Evolutionary conservation across 2,888 invertebrate genomes (phyloP).

Genomic region (Cyclophora albipunctata): DNA sequence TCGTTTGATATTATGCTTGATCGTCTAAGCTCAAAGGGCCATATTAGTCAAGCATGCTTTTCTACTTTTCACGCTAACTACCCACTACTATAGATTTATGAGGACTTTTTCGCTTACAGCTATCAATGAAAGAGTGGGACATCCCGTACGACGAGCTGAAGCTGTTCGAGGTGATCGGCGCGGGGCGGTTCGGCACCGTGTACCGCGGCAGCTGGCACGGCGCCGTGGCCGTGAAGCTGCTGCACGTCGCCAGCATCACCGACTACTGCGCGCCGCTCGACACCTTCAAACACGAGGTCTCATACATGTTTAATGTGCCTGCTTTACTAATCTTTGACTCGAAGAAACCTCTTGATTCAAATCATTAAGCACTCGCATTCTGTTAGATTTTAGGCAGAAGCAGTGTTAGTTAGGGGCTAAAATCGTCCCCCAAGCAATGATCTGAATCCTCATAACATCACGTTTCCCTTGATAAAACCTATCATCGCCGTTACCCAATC

Average conservation of each 20-base stretch:
- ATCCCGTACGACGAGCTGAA: constrained; percentile 96
- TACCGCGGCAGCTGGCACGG: constrained; percentile 98
- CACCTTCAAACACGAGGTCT: constrained; percentile 94
- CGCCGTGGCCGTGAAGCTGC: constrained; percentile 96
- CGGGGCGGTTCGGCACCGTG: constrained; percentile 95
- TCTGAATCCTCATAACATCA: not conserved
- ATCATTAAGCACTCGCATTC: too few species aligned
- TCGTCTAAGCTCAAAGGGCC: too few species aligned
- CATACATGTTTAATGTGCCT: not conserved
- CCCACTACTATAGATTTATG: not conserved
- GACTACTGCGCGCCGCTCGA: constrained; percentile 92
- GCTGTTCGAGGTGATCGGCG: constrained; percentile 90
- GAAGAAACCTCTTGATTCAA: too few species aligned
- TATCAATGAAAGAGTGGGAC: constrained; percentile 97
- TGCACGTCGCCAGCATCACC: constrained; percentile 90
- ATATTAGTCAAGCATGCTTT: too few species aligned
- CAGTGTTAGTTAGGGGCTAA: too few species aligned
- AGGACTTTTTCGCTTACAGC: constrained; percentile 48
- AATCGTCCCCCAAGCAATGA: not conserved
- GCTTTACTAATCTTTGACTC: not conserved
- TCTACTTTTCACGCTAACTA: not conserved
- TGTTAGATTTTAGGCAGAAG: too few species aligned
- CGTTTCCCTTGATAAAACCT: too few species aligned
- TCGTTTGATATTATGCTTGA: too few species aligned
- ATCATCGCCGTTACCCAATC: too few species aligned